phyloP scores from a whole-genome alignment of 2,797 vertebrate species.

The Glyptemys insculpta region DNA sequence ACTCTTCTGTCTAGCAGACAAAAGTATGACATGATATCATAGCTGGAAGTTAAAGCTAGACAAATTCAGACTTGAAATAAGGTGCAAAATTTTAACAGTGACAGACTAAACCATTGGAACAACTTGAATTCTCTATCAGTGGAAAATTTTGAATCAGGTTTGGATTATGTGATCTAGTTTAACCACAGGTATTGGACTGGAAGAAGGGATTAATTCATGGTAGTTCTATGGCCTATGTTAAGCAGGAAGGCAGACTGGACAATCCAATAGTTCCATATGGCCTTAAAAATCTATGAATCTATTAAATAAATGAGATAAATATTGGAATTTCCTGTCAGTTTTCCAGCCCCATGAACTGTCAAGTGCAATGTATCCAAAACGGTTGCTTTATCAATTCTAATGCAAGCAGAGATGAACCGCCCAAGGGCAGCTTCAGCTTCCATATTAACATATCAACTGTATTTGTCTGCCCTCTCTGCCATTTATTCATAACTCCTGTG shows the following conservation, averaged over 20 bases:
- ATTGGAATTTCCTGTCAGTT: conserved; percentile 24
- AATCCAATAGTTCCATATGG: background rate
- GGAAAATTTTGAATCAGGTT: background rate
- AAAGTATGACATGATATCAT: background rate
- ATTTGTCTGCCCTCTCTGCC: background rate
- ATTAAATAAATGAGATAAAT: conserved; percentile 27
- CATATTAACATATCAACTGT: background rate
- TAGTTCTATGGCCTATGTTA: background rate
- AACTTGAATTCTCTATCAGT: background rate
- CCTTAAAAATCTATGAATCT: conserved; percentile 32
- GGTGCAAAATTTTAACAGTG: background rate
- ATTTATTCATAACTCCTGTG: background rate
- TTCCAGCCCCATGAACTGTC: conserved; percentile 20
- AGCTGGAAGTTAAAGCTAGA: background rate
- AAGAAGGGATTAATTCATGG: background rate
- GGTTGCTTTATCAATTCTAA: background rate
- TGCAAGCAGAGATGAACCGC: conserved; percentile 25
- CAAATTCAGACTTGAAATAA: background rate
- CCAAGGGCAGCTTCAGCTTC: background rate
- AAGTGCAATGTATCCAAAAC: background rate
- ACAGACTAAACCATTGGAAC: background rate
- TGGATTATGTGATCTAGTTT: background rate
- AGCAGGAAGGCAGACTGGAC: conserved; percentile 1
- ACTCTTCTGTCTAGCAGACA: background rate
- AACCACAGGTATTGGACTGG: background rate